Conservation (phyloP, 2,888 invertebrate genomes). For the Ophraella communa region DNA sequence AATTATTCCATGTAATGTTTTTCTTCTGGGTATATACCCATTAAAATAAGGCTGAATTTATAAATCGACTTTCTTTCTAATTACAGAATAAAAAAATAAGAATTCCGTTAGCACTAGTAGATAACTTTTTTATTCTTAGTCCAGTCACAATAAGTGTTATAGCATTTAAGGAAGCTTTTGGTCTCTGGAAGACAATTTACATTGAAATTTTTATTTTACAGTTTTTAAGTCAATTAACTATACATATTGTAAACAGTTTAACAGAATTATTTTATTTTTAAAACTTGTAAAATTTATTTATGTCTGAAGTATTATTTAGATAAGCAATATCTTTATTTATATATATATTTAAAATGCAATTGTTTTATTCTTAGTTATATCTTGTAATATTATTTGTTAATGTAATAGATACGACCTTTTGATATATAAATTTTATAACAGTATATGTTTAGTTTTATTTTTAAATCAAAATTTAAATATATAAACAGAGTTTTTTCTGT, state of each 20-base stretch:
- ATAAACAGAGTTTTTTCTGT: too few relatives aligned
- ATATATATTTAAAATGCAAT: not conserved
- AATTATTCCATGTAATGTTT: not conserved
- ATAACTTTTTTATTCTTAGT: not conserved
- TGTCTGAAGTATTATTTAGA: too few relatives aligned
- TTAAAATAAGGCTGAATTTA: not conserved
- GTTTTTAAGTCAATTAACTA: too few relatives aligned
- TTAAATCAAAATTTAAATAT: constrained; percentile 9
- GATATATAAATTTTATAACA: not conserved
- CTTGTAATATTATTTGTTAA: not conserved
- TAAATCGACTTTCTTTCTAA: not conserved
- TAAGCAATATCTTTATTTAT: too few relatives aligned
- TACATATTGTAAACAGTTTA: too few relatives aligned
- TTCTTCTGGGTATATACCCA: not conserved
- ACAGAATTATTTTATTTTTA: too few relatives aligned
- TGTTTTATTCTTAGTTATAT: not conserved
- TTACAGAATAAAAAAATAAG: too few relatives aligned
- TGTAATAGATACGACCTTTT: not conserved
- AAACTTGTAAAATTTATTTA: too few relatives aligned
- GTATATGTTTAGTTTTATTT: not conserved
- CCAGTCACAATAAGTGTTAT: too few relatives aligned
- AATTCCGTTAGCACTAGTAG: not conserved
- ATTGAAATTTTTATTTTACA: not conserved
- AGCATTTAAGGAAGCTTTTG: too few relatives aligned
- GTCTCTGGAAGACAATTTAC: too few relatives aligned